A percentile compares a stretch with the other conserved stretches of the same genome.
These are phyloP conservation scores for Meandrina meandrites DNA, from an alignment of 92 coral and sea anemone species.

Conservation along the genomic window DNA sequence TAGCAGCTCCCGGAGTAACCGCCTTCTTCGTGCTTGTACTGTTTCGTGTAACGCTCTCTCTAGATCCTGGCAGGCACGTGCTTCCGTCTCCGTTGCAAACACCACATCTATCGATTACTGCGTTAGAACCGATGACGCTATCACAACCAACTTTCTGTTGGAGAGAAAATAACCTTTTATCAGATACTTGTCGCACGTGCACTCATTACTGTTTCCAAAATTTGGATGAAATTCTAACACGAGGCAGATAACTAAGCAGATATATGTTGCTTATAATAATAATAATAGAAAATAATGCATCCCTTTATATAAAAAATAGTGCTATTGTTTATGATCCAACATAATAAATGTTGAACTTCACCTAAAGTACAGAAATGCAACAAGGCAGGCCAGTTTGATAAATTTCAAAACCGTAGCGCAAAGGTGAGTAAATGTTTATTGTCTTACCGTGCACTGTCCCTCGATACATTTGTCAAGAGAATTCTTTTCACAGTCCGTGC, in stretches of 20 bases:
- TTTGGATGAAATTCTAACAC: neutral
- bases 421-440: neutral
- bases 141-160: slow-evolving; percentile 95
- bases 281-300: neutral
- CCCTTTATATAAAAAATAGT: neutral
- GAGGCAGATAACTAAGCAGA: neutral
- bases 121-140: slow-evolving; percentile 86
- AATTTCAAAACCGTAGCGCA: neutral
- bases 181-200: neutral
- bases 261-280: neutral
- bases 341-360: neutral
- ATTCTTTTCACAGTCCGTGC: slow-evolving; percentile 83
- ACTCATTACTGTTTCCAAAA: neutral
- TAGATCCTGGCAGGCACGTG: slow-evolving; percentile 65
- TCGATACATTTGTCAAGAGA: slow-evolving; percentile 83
- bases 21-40: slow-evolving; percentile 75
- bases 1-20: slow-evolving; percentile 64
- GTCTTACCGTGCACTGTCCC: slow-evolving; percentile 86
- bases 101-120: slow-evolving; percentile 95
- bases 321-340: neutral
- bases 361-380: neutral
- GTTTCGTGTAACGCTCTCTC: slow-evolving; percentile 49
- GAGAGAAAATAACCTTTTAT: neutral
- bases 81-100: slow-evolving; percentile 98
- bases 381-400: neutral